phyloP scores from a whole-genome alignment of 2,888 invertebrate genomes.

The Drosophila buzzatii region DNA sequence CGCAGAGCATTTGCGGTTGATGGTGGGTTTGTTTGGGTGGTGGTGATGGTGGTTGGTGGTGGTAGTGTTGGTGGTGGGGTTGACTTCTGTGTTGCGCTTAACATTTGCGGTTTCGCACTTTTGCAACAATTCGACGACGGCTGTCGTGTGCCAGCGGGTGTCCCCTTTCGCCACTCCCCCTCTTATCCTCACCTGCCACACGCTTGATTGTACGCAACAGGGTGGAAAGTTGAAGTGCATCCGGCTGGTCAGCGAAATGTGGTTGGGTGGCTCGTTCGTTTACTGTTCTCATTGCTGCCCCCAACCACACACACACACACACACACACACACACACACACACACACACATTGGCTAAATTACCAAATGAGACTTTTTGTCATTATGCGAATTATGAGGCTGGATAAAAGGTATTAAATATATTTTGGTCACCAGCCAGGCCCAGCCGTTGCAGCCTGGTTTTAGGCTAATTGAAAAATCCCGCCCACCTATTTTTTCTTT shows the following conservation, averaged over 20 bases:
- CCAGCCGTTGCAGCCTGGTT: constrained; percentile 50
- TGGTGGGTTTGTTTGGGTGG: constrained; percentile 32
- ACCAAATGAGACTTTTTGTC: constrained; percentile 80
- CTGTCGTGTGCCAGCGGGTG: constrained; percentile 57
- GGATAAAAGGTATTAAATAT: constrained; percentile 83
- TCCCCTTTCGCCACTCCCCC: constrained; percentile 13
- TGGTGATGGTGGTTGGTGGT: constrained; percentile 27
- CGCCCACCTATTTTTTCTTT: constrained; percentile 28
- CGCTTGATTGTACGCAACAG: constrained; percentile 82
- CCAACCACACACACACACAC: constrained; percentile 16
- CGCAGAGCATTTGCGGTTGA: constrained; percentile 62
- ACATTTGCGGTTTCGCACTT: constrained; percentile 85
- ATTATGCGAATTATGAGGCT: constrained; percentile 81
- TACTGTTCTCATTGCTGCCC: constrained; percentile 60
- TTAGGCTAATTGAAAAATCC: constrained; percentile 81
- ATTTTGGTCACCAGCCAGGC: constrained; percentile 62
- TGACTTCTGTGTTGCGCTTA: constrained; percentile 83
- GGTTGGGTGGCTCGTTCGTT: constrained; percentile 35
- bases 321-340: neutral
- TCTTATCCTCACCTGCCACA: constrained; percentile 1
- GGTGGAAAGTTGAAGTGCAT: constrained; percentile 84
- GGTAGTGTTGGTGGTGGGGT: constrained; percentile 48
- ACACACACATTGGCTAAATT: constrained; percentile 63
- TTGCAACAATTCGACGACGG: constrained; percentile 74
- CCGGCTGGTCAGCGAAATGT: constrained; percentile 75